Evolutionary conservation across 1,140 invertebrate genomes (phyloP).

Genomic region (Ceratina calcarata): DNA sequence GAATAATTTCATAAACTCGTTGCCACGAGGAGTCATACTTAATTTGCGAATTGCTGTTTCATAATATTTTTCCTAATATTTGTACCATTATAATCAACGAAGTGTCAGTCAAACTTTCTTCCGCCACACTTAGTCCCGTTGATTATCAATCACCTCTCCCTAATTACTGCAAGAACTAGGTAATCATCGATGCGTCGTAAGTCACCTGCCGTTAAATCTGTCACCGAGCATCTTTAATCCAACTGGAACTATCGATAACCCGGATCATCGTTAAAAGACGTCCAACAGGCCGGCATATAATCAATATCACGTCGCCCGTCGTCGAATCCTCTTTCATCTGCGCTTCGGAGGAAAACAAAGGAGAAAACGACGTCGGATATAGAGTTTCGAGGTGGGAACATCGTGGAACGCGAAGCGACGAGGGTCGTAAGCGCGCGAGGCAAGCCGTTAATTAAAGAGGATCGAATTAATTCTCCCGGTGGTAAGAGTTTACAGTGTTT

Average conservation of each 20-base stretch:
- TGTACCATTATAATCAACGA: too few relatives aligned
- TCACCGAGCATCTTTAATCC: not conserved
- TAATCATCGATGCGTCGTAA: not conserved
- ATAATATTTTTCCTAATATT: too few relatives aligned
- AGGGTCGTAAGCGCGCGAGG: not conserved
- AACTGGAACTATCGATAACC: not conserved
- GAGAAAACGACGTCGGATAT: constrained; percentile 1
- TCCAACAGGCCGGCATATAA: not conserved
- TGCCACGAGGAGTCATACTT: too few relatives aligned
- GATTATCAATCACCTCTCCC: not conserved
- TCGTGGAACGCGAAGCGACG: not conserved
- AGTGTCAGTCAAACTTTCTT: too few relatives aligned
- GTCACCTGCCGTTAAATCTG: not conserved
- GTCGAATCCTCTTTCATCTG: not conserved
- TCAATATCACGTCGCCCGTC: not conserved
- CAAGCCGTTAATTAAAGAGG: constrained; percentile 41
- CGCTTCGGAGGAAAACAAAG: not conserved
- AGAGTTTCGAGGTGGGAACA: not conserved
- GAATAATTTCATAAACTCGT: constrained; percentile 10
- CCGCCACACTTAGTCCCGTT: too few relatives aligned
- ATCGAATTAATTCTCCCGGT: constrained; percentile 43
- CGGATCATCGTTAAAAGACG: not conserved
- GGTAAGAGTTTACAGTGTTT: constrained; percentile 16
- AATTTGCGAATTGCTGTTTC: too few relatives aligned
- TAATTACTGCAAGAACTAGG: not conserved